A percentile compares a stretch with the other conserved stretches of the same genome.
Evolutionary conservation across 2,888 invertebrate genomes (phyloP).

Genomic region (Ochlodes sylvanus): DNA sequence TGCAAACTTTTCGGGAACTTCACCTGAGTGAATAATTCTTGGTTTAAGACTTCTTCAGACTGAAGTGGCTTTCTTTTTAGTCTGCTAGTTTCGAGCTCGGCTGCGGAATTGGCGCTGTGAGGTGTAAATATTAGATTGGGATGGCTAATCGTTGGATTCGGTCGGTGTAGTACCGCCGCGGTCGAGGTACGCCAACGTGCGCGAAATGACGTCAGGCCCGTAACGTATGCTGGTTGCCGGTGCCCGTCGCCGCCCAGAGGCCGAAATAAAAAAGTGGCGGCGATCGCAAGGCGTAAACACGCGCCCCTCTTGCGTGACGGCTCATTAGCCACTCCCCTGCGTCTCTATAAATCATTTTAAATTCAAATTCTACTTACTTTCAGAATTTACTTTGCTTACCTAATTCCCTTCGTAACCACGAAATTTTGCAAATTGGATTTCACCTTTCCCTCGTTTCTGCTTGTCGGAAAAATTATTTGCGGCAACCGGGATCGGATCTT

Average conservation of each 20-base stretch:
- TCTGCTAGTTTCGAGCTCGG: constrained; percentile 35
- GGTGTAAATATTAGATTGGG: constrained; percentile 25
- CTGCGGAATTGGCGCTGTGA: background rate
- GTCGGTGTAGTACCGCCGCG: constrained; percentile 37
- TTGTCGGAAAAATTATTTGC: constrained; percentile 68
- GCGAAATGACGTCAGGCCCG: constrained; percentile 59
- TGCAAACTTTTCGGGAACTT: constrained; percentile 77
- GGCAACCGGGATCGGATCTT: constrained; percentile 64
- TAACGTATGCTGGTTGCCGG: constrained; percentile 45
- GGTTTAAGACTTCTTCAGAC: constrained; percentile 60
- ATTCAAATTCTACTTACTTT: constrained; percentile 84
- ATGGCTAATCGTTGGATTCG: constrained; percentile 16
- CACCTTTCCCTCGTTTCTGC: constrained; percentile 64
- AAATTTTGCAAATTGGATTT: constrained; percentile 81
- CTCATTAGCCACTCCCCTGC: constrained; percentile 83
- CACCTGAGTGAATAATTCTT: constrained; percentile 72
- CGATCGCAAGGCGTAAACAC: constrained; percentile 72
- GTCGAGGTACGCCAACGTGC: constrained; percentile 53
- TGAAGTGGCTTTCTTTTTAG: constrained; percentile 45
- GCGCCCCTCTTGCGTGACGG: constrained; percentile 82
- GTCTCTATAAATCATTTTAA: constrained; percentile 84
- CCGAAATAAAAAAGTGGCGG: constrained; percentile 66
- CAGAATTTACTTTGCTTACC: constrained; percentile 81
- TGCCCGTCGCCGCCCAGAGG: constrained; percentile 65
- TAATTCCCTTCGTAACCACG: constrained; percentile 77